phyloP scores from a whole-genome alignment of 2,888 invertebrate species.

The Coremacera marginata region DNA sequence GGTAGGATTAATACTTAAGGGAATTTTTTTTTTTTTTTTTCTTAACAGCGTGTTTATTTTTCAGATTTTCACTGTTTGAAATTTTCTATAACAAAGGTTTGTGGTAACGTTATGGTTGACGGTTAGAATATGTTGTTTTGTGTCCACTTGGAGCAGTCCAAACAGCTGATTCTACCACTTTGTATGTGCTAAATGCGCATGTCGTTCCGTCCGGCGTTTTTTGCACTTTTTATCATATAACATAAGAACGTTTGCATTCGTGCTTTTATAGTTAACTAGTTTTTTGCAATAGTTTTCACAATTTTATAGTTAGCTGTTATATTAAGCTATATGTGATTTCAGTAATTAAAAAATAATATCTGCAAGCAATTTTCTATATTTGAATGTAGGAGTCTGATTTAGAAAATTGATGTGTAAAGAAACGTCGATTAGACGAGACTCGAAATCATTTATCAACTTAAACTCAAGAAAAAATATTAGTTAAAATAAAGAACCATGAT shows the following conservation, averaged over 20 bases:
- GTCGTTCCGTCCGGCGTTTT: not conserved
- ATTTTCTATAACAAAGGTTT: slow-evolving; percentile 10
- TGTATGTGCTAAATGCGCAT: slow-evolving; percentile 15
- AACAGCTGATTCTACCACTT: slow-evolving; percentile 10
- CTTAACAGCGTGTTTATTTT: not conserved
- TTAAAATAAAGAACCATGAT: too few relatives aligned
- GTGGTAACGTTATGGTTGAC: slow-evolving; percentile 23
- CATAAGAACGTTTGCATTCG: not conserved
- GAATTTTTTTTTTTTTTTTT: too few relatives aligned
- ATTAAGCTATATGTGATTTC: too few relatives aligned
- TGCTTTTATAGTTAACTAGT: not conserved
- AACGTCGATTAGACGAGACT: too few relatives aligned
- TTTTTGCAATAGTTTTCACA: not conserved
- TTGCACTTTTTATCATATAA: not conserved
- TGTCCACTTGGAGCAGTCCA: not conserved
- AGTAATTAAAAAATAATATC: too few relatives aligned
- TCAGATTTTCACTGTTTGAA: not conserved
- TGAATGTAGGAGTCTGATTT: too few relatives aligned
- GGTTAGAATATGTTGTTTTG: slow-evolving; percentile 21
- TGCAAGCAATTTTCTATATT: too few relatives aligned
- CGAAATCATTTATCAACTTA: too few relatives aligned
- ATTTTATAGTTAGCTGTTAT: not conserved
- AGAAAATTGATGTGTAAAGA: too few relatives aligned
- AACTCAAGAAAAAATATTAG: too few relatives aligned
- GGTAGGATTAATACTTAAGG: not conserved